A percentile compares a stretch with the other conserved stretches of the same genome.
phyloP scores from a whole-genome alignment of 64 coral and sea anemone species.

The Montipora sp. region DNA sequence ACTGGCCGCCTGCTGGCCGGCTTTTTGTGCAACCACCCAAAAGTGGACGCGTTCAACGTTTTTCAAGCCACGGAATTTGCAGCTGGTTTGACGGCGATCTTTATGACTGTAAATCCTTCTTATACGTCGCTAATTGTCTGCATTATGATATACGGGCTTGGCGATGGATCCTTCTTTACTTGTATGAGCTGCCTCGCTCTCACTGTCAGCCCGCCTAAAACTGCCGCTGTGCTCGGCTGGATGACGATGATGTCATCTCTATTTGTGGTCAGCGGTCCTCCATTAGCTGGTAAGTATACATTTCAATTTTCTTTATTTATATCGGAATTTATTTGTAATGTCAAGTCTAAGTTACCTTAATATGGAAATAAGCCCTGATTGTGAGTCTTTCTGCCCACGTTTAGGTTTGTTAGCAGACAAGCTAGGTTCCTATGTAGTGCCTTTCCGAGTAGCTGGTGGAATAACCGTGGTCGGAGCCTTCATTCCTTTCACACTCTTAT shows the following conservation, averaged over 20 bases:
- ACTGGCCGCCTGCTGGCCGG: constrained; percentile 36
- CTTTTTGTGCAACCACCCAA: constrained; percentile 22
- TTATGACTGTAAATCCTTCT: constrained; percentile 11
- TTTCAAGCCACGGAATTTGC: constrained; percentile 21
- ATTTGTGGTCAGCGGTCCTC: constrained; percentile 31
- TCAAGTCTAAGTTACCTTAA: too few relatives aligned
- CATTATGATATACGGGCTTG: constrained; percentile 18
- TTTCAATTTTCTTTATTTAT: too few relatives aligned
- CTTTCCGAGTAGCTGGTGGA: constrained; percentile 54
- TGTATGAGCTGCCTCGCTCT: neutral
- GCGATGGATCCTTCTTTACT: constrained; percentile 15
- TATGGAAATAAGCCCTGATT: too few relatives aligned
- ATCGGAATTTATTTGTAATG: too few relatives aligned
- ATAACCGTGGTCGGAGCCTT: constrained; percentile 1
- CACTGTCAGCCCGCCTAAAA: neutral
- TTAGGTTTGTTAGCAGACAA: constrained; percentile 53
- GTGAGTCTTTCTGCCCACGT: neutral
- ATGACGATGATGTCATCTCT: neutral
- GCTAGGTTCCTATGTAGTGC: constrained; percentile 26
- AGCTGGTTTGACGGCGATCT: neutral
- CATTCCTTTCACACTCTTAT: constrained; percentile 11
- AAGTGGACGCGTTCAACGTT: constrained; percentile 29
- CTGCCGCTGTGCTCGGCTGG: neutral
- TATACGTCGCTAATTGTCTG: constrained; percentile 7
- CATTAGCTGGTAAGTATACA: neutral